phyloP scores from a whole-genome alignment of 1,140 invertebrate species.

The Ditylenchus dipsaci region DNA sequence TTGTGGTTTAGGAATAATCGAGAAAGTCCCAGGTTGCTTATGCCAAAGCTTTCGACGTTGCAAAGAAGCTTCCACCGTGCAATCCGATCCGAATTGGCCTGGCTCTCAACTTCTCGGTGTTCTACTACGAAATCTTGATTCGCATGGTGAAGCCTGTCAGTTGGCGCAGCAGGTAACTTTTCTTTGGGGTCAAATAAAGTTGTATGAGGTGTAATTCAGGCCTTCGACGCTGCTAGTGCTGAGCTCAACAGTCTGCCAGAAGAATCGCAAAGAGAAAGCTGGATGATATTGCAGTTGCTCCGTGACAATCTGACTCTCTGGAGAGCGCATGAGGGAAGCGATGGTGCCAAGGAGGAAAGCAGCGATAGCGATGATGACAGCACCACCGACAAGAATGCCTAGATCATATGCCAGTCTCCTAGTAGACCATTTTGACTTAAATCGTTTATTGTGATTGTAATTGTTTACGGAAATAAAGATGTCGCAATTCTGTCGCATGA shows the following conservation, averaged over 20 bases:
- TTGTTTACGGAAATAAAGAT: no score
- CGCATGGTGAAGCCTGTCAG: slow-evolving; percentile 18
- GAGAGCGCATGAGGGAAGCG: slow-evolving; percentile 8
- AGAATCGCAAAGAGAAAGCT: slow-evolving; percentile 63
- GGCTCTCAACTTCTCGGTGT: slow-evolving; percentile 32
- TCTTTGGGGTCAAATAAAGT: no score
- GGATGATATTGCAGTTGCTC: slow-evolving; percentile 94
- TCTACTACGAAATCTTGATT: slow-evolving; percentile 22
- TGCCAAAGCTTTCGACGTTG: slow-evolving; percentile 5
- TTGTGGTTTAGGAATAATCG: neutral
- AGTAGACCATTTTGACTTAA: no score
- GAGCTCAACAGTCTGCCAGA: no score
- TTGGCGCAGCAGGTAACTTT: slow-evolving; percentile 13
- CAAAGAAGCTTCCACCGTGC: neutral
- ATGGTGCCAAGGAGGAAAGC: neutral
- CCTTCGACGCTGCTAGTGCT: no score
- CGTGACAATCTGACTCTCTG: slow-evolving; percentile 38
- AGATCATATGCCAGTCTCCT: no score
- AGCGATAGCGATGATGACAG: no score
- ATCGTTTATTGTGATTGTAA: no score
- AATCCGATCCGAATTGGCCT: slow-evolving; percentile 34
- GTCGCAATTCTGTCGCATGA: no score
- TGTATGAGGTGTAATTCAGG: no score
- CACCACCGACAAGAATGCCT: no score
- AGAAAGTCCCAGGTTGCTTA: slow-evolving; percentile 9